Base-by-base conservation (phyloP, 2,888 invertebrate species). In the Hypomecis punctinalis region DNA sequence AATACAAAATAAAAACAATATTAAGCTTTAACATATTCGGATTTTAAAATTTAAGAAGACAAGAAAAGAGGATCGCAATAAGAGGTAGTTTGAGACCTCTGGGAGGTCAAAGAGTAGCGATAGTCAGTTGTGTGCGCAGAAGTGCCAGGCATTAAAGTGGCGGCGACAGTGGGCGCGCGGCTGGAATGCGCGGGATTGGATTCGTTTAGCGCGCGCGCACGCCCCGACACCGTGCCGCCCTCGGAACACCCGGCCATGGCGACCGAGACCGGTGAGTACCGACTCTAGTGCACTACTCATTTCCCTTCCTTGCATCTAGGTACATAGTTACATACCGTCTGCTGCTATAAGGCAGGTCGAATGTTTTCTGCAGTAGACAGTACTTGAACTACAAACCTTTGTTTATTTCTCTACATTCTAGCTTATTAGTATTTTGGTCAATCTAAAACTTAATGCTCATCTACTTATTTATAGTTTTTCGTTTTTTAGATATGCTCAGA, bases 131-230 rank as follows among this genome's bases (percentile, higher is more conserved):
- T 67, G 67, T 70, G 67, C 70, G 76, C 77, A 78, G 82, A 78
- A 80, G 81, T 83, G 77, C 74, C 78, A 83, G 81, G 81, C 82
- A 83, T 81, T 78, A 91, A 84, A 85, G 90, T 91, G 91, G 91
- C 90, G 87, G 83, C 86, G 81, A 84, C 87, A 78, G 75, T 88
- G 77, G 84, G 88, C 78, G 85, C 88, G 78, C 87, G 90, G 79
- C 78, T 90, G 88, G 91, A 88, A 91, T 91, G 92, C 91, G 91
- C 91, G 78, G 89, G 91, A 88, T 89, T 88, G 87, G 91, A 91
- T 76, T 74, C 87, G 84, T 87, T 77, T 86, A 89, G 89, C 89
- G 88, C 88, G 84, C 90, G 90, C 85, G 85, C 88, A 85, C 91
- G 90, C 85, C 85, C 88, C 82, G 90, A 87, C 82, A 78, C 82